Evolutionary conservation across 2,113 vertebrate genomes (phyloP).

Genomic region (Limnothrissa miodon): DNA sequence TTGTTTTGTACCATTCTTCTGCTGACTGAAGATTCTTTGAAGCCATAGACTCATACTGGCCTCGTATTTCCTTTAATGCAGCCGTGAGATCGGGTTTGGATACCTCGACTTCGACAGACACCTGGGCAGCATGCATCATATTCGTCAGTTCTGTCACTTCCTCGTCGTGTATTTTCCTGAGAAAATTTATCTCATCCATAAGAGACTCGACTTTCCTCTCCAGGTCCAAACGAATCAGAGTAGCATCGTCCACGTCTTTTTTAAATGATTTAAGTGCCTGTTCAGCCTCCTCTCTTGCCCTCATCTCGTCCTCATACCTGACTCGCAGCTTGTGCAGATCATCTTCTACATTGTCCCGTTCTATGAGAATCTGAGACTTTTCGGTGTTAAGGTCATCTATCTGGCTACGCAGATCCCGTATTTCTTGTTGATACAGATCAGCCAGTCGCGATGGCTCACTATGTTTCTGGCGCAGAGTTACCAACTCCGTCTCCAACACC

Average conservation of each 20-base stretch:
- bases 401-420: constrained; percentile 83
- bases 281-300: constrained; percentile 80
- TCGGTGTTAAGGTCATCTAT: constrained; percentile 80
- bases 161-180: constrained; percentile 85
- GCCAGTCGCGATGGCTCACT: constrained; percentile 81
- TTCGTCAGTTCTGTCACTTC: constrained; percentile 84
- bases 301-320: constrained; percentile 77
- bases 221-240: constrained; percentile 83
- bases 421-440: constrained; percentile 84
- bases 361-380: constrained; percentile 79
- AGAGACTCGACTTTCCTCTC: constrained; percentile 88
- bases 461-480: constrained; percentile 77
- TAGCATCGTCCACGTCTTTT: constrained; percentile 85
- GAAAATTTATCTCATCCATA: constrained; percentile 85
- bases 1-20: constrained; percentile 93
- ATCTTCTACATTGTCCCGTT: constrained; percentile 81
- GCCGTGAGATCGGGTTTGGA: constrained; percentile 85
- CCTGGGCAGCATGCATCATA: constrained; percentile 80
- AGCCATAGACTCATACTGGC: constrained; percentile 88
- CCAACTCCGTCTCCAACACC: constrained; percentile 81
- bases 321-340: constrained; percentile 77
- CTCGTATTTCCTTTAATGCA: constrained; percentile 87
- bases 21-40: constrained; percentile 91
- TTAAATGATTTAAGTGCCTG: constrained; percentile 78
- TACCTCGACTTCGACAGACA: constrained; percentile 81